Evolutionary conservation across 2,888 invertebrate species (phyloP).

Genomic region (Sepiola atlantica): DNA sequence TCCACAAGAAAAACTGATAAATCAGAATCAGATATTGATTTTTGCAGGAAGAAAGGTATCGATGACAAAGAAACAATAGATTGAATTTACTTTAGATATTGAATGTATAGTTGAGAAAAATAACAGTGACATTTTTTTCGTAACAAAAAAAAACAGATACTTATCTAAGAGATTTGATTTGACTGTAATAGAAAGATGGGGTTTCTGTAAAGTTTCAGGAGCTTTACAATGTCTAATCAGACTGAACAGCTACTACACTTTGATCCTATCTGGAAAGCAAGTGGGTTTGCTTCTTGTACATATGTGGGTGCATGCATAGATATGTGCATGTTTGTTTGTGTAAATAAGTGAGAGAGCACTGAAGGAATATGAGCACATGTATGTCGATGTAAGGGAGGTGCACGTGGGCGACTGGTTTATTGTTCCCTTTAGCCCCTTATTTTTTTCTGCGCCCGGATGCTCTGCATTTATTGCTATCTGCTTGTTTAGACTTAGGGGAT

Average conservation of each 20-base stretch:
- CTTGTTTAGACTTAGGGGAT: neutral
- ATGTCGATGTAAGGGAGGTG: neutral
- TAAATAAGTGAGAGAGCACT: neutral
- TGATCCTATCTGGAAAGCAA: too few relatives aligned
- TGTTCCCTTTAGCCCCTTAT: neutral
- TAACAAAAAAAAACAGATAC: slow-evolving; percentile 48
- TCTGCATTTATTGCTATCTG: neutral
- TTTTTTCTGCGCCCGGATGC: neutral
- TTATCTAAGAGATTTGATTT: slow-evolving; percentile 93
- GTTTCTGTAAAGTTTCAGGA: slow-evolving; percentile 92
- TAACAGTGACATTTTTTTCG: too few relatives aligned
- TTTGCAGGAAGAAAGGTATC: too few relatives aligned
- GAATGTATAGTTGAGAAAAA: too few relatives aligned
- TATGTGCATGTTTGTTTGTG: neutral
- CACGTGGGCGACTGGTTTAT: neutral
- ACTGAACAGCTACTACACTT: too few relatives aligned
- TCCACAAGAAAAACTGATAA: too few relatives aligned
- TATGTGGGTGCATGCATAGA: neutral
- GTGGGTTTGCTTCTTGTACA: neutral
- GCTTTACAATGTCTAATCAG: slow-evolving; percentile 83
- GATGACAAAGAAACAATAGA: too few relatives aligned
- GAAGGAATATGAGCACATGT: neutral
- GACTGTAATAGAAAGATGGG: slow-evolving; percentile 95
- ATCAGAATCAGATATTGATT: too few relatives aligned
- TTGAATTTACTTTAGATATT: too few relatives aligned